phyloP scores from a whole-genome alignment of 1,140 invertebrate genomes.

The Dendrolimus punctatus region DNA sequence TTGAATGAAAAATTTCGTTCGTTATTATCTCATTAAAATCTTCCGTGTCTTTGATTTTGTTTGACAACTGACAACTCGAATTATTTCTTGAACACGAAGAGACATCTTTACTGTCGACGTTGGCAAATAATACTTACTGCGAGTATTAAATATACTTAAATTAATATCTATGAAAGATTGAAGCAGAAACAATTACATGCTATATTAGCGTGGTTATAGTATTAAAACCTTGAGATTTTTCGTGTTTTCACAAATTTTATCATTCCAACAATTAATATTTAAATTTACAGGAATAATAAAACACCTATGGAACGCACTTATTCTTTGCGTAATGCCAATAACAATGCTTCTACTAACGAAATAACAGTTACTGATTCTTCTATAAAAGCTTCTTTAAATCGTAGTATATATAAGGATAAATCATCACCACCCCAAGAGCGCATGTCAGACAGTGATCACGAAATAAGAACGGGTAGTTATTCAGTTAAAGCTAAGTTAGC shows the following conservation, averaged over 20 bases:
- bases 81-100: constrained; percentile 35
- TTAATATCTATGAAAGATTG: too few relatives aligned
- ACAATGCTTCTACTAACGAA: constrained; percentile 18
- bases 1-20: constrained; percentile 48
- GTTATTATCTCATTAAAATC: constrained; percentile 63
- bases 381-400: too few relatives aligned
- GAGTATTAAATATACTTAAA: too few relatives aligned
- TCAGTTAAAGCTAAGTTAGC: too few relatives aligned
- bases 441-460: too few relatives aligned
- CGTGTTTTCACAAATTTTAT: too few relatives aligned
- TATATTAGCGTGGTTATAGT: too few relatives aligned
- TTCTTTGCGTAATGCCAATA: constrained; percentile 21
- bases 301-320: constrained; percentile 1
- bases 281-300: constrained; percentile 24
- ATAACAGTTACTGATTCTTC: not conserved
- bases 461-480: too few relatives aligned
- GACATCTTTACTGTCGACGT: constrained; percentile 32
- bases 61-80: constrained; percentile 52
- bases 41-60: constrained; percentile 66
- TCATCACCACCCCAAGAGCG: too few relatives aligned
- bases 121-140: not conserved
- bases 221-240: too few relatives aligned
- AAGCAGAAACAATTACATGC: too few relatives aligned
- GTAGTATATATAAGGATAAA: too few relatives aligned
- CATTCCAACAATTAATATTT: constrained; percentile 3